phyloP scores from a whole-genome alignment of 1,140 invertebrate genomes.

The Diachasma alloeum region DNA sequence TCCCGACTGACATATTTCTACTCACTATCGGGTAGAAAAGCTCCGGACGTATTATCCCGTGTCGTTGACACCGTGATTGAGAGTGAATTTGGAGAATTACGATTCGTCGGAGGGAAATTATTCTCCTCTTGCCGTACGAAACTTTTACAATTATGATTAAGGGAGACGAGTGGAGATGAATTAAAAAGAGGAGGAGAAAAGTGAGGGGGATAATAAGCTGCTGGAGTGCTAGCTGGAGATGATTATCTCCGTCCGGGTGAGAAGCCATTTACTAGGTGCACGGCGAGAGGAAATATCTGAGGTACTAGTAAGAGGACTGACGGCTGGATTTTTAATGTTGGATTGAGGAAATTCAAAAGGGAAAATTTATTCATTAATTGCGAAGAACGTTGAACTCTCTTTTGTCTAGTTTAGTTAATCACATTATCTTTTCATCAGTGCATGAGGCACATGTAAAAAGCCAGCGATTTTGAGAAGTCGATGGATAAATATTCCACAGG shows the following conservation, averaged over 20 bases:
- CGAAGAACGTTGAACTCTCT: no score
- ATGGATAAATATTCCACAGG: no score
- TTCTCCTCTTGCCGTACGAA: background rate
- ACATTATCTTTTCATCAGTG: no score
- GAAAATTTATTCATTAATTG: no score
- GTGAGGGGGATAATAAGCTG: slow-evolving; percentile 9
- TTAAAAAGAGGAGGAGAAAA: background rate
- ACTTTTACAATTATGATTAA: background rate
- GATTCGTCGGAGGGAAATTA: background rate
- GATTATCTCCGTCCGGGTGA: slow-evolving; percentile 13
- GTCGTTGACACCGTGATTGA: background rate
- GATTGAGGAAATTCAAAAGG: no score
- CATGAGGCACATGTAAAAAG: no score
- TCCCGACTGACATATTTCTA: background rate
- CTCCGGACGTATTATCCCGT: background rate
- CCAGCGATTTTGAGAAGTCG: no score
- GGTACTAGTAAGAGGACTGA: background rate
- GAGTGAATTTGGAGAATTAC: background rate
- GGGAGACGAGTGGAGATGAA: background rate
- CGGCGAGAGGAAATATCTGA: background rate
- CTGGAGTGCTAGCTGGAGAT: slow-evolving; percentile 14
- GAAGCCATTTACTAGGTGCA: slow-evolving; percentile 4
- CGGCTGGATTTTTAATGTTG: background rate
- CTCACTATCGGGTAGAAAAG: background rate
- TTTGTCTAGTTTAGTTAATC: no score